Evolutionary conservation across 2,888 invertebrate species (phyloP), one percentile per base, ranked within the genome.

Genomic region (Scrobipalpa atriplicella): DNA sequence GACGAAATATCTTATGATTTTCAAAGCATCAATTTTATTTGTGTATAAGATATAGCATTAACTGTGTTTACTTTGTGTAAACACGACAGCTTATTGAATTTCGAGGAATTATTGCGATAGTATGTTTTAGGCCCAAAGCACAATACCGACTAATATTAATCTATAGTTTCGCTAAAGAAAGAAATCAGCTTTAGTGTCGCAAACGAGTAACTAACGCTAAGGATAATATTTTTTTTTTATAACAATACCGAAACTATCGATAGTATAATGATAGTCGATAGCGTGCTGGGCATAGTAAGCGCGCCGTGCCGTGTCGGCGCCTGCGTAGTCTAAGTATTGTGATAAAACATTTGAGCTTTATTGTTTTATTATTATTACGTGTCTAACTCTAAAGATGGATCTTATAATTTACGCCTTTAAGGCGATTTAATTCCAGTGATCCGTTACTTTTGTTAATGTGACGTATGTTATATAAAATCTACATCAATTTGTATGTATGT

Each of bases 341-440:
- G 82, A 81, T 83, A 81, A 78, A 76, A 76, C 73, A 75, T 79
- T 78, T 76, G 77, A 68, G 80, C 80, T 80, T 80, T 78, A 78
- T 78, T 72, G 73, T 78, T 76, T 71, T 69, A 71, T 62, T 58
- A 38, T 38, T 56, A 56, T 56, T 56, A 29, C 10, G 10, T 21
- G 16, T 29, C 6, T 18, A 21, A 19, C 54, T n/a, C n/a, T n/a
- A n/a, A 21, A 21, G 13, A 21, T 29, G 7, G n/a, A n/a, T 58
- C 29, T 58, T 38, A 38, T 29, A 38, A 58, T 29, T 38, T 58
- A 58, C 38, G 38, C 52, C 52, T 19, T 52, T 10, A 52, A 19
- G 18, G 52, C 52, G 19, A 13, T 13, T 13, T 29, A 11, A 21
- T 56, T 56, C 21, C 29, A 52, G 10, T 13, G 29, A 9, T 11